A percentile compares a stretch with the other conserved stretches of the same genome.
These are phyloP conservation scores for Nycticryphes semicollaris DNA, from an alignment of 2,113 vertebrate species.

Conservation along the genomic window DNA sequence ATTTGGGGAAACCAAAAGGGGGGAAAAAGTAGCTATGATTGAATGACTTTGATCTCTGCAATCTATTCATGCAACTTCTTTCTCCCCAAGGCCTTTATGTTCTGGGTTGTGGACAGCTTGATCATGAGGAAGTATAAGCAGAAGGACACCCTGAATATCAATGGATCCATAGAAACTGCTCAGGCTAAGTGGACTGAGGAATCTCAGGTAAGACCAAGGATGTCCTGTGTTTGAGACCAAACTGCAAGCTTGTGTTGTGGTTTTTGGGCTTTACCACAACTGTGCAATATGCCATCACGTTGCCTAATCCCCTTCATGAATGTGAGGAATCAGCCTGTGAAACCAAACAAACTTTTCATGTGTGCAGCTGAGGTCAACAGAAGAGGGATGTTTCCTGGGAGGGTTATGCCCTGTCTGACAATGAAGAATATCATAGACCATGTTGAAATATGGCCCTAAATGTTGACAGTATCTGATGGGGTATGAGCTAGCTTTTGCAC, in stretches of 20 bases:
- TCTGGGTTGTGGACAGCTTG: slow-evolving; percentile 84
- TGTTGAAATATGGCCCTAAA: not conserved
- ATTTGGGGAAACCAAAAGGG: not conserved
- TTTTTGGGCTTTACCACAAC: not conserved
- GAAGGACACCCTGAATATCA: slow-evolving; percentile 55
- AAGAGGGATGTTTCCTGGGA: not conserved
- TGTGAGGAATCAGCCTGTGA: not conserved
- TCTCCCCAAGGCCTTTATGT: slow-evolving; percentile 78
- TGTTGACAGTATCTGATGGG: not conserved
- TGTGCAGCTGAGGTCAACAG: not conserved
- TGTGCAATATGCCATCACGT: rapidly evolving
- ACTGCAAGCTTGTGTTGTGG: not conserved
- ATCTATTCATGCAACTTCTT: not conserved
- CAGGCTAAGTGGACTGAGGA: slow-evolving; percentile 63
- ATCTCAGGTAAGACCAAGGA: slow-evolving; percentile 69
- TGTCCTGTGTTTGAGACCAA: not conserved
- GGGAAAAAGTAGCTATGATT: not conserved
- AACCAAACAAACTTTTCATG: not conserved
- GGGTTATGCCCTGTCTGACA: not conserved
- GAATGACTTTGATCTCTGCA: not conserved
- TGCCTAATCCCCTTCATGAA: not conserved
- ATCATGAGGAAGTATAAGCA: slow-evolving; percentile 82
- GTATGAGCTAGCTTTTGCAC: not conserved
- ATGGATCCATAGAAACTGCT: slow-evolving; percentile 43
- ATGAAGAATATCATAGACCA: not conserved